Conservation (phyloP, 2,113 vertebrate species). For the Pyrgilauda ruficollis region DNA sequence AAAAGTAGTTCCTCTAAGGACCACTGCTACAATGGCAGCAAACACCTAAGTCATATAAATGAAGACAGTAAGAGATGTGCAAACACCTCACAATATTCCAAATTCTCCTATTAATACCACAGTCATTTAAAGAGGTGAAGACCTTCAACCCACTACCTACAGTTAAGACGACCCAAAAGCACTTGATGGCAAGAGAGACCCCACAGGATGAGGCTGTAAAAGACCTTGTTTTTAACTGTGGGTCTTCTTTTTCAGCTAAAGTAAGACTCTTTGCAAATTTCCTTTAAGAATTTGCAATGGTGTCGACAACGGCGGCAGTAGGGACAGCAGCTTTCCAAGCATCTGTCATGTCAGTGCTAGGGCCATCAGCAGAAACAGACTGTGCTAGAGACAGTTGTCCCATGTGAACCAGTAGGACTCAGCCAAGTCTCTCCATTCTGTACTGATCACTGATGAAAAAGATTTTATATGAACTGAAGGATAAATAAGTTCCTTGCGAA, state of each 20-base stretch:
- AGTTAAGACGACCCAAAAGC: not conserved
- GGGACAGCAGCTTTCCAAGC: conserved; percentile 28
- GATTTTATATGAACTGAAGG: not conserved
- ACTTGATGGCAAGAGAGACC: not conserved
- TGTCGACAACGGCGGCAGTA: not conserved
- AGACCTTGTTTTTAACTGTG: not conserved
- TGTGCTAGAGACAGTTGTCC: not conserved
- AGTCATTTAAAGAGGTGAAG: not conserved
- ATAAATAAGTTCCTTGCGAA: not conserved
- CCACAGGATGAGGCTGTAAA: not conserved
- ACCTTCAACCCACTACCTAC: not conserved
- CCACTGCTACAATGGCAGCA: not conserved
- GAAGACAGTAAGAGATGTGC: not conserved
- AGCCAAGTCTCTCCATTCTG: not conserved
- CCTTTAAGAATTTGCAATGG: not conserved
- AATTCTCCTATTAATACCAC: not conserved
- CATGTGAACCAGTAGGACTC: not conserved
- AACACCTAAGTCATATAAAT: conserved; percentile 10
- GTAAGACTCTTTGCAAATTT: not conserved
- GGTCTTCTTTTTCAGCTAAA: not conserved
- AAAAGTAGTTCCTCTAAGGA: conserved; percentile 31
- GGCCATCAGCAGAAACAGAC: conserved; percentile 48
- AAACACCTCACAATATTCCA: not conserved
- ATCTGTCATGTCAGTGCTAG: not conserved
- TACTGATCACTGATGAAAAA: not conserved